These are phyloP conservation scores for Lycaon pictus DNA, from an alignment of 2,113 vertebrate species.

Conservation along the genomic window DNA sequence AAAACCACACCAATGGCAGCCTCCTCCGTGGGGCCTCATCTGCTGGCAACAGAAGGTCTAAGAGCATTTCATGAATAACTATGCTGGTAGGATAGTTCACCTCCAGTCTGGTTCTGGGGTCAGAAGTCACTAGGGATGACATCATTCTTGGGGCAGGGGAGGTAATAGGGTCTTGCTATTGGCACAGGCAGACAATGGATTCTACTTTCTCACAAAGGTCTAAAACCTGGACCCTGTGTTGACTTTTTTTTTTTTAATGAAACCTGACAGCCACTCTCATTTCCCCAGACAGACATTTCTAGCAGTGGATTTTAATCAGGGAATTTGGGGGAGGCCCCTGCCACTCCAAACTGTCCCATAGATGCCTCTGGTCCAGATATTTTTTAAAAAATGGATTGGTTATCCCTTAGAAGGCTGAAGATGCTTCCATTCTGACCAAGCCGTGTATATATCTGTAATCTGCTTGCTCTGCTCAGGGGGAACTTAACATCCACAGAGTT, in stretches of 20 bases:
- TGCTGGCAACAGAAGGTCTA: background rate
- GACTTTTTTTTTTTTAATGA: background rate
- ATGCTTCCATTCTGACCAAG: background rate
- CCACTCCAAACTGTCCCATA: background rate
- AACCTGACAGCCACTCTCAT: background rate
- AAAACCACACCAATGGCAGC: background rate
- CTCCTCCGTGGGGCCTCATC: background rate
- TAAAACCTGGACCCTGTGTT: background rate
- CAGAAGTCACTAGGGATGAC: background rate
- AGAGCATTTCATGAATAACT: background rate
- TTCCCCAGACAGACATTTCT: background rate
- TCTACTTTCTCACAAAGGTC: background rate
- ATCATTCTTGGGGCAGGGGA: background rate
- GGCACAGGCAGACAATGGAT: background rate
- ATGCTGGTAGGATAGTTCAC: background rate
- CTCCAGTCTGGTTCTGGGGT: background rate
- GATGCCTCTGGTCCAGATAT: background rate
- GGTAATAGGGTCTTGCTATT: background rate
- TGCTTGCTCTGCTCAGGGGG: background rate
- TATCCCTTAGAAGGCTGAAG: background rate
- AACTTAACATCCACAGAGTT: background rate
- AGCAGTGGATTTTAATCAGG: background rate
- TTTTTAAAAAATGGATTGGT: background rate
- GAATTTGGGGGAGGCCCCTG: background rate
- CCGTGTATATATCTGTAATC: background rate